Evolutionary conservation across 2,888 invertebrate species (phyloP).

Genomic region (Lamproptera curius): DNA sequence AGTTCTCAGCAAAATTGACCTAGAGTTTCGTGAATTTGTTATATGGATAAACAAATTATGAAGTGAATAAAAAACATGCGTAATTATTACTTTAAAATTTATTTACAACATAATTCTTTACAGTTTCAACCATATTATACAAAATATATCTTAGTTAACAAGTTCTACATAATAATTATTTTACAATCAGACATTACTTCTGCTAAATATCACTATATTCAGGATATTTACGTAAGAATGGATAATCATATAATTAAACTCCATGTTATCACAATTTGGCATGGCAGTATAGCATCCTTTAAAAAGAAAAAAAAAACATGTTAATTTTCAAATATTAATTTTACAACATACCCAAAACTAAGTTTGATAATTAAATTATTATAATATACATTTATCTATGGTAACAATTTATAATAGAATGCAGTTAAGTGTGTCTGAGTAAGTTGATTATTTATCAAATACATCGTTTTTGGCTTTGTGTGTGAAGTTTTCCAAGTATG

Average conservation of each 20-base stretch:
- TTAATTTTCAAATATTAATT: slow-evolving; percentile 18
- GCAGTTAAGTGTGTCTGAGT: slow-evolving; percentile 28
- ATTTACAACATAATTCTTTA: slow-evolving; percentile 77
- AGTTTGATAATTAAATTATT: slow-evolving; percentile 39
- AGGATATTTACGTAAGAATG: slow-evolving; percentile 48
- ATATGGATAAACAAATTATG: too few species aligned
- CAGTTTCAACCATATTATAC: slow-evolving; percentile 76
- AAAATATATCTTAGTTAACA: slow-evolving; percentile 75
- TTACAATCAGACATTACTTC: slow-evolving; percentile 72
- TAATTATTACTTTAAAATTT: slow-evolving; percentile 69
- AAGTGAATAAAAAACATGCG: slow-evolving; percentile 32
- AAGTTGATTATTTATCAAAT: slow-evolving; percentile 10
- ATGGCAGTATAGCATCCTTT: slow-evolving; percentile 46
- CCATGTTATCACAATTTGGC: slow-evolving; percentile 66
- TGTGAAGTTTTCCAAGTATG: slow-evolving; percentile 25
- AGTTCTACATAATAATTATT: slow-evolving; percentile 65
- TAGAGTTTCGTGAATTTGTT: too few species aligned
- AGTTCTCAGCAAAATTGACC: too few species aligned
- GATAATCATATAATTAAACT: slow-evolving; percentile 42
- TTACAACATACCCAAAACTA: slow-evolving; percentile 18
- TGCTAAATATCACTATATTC: slow-evolving; percentile 56
- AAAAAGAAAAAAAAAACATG: slow-evolving; percentile 12
- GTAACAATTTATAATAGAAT: slow-evolving; percentile 62
- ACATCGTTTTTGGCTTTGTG: slow-evolving; percentile 26
- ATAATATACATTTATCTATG: slow-evolving; percentile 61